Evolutionary conservation across 2,888 invertebrate species (phyloP), one percentile per base, ranked within the genome.

Genomic region (Temnothorax unifasciatus): DNA sequence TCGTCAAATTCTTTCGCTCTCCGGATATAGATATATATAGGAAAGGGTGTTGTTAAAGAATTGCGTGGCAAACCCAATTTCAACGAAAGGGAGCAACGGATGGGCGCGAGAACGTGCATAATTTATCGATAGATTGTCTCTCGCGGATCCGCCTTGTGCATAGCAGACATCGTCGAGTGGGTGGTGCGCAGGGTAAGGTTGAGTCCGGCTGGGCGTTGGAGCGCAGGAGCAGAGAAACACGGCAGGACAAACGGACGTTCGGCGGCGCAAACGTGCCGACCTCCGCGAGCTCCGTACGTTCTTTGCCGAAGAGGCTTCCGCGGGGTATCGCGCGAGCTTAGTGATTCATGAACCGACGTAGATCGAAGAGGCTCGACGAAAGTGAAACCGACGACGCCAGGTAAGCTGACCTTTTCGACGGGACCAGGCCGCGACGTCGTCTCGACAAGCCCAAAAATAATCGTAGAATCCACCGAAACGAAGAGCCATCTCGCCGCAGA

Each of bases 161-260:
- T 76, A 71, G 25, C 11, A 81, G 84, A 84, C 88, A 91, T 92
- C 91, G 91, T 25, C 25, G 68, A 69, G 29, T 68, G 38, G 69
- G 76, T 54, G 93, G 91, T 93, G 89, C 88, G 86, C 83, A 50
- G 85, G 92, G 92, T 92, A 79, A 91, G 90, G 93, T 91, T 92
- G 91, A 88, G 91, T 91, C 82, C 86, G 64, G 88, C 59, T 82
- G 88, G 84, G 79, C 88, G 88, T 89, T 87, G 88, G 87, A 87
- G 94, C 94, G 94, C 94, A 94, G 93, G 93, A 94, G 93, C 93
- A 92, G 90, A 93, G 85, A 5, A 88, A 89, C 91, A 89, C 91
- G 87, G 85, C 91, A 93, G 93, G 94, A 94, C 92, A 91, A 92
- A 90, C 92, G 85, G 90, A 92, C 92, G 82, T 81, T 82, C 92